phyloP scores from a whole-genome alignment of 2,888 invertebrate genomes.

The Hemithea aestivaria region DNA sequence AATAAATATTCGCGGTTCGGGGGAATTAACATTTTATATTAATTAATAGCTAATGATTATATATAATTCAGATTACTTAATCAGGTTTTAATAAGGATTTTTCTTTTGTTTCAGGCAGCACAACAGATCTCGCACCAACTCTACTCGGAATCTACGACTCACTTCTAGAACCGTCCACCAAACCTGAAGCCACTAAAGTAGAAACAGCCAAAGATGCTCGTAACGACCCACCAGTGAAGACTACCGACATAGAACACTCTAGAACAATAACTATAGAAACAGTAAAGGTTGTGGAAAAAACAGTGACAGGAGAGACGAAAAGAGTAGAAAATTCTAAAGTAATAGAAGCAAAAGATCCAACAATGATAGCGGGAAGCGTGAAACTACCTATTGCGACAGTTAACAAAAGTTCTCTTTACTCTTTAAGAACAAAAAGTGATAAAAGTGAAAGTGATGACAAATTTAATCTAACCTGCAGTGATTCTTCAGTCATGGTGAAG shows the following conservation, averaged over 20 bases:
- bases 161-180: slow-evolving; percentile 76
- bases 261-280: slow-evolving; percentile 34
- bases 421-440: slow-evolving; percentile 67
- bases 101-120: slow-evolving; percentile 85
- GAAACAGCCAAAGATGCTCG: slow-evolving; percentile 74
- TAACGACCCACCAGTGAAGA: slow-evolving; percentile 63
- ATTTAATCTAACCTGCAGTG: slow-evolving; percentile 53
- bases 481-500: slow-evolving; percentile 42
- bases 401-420: slow-evolving; percentile 67
- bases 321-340: slow-evolving; percentile 11
- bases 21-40: no score
- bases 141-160: slow-evolving; percentile 93
- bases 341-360: slow-evolving; percentile 41
- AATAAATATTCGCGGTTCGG: no score
- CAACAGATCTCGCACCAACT: slow-evolving; percentile 91
- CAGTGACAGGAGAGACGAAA: slow-evolving; percentile 26
- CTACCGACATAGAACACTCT: background rate
- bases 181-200: slow-evolving; percentile 49
- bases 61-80: no score
- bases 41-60: no score
- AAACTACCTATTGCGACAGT: slow-evolving; percentile 63
- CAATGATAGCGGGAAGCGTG: slow-evolving; percentile 60
- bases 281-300: slow-evolving; percentile 1
- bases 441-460: slow-evolving; percentile 56
- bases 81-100: no score